These are phyloP conservation scores for Artibeus lituratus DNA, from an alignment of 2,797 vertebrate species.

Conservation along the genomic window DNA sequence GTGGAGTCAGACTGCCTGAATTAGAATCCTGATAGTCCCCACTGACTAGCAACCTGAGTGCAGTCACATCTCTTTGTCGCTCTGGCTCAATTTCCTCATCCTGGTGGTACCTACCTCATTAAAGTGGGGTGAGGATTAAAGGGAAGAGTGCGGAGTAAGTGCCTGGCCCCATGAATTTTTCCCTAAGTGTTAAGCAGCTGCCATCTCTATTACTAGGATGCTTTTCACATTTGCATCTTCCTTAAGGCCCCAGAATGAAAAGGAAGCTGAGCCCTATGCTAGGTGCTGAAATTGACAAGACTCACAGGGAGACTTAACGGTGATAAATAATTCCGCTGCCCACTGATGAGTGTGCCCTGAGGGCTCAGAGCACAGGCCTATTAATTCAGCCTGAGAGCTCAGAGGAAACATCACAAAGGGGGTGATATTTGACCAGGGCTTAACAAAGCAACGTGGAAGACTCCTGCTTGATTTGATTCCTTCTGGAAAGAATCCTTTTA, in stretches of 20 bases:
- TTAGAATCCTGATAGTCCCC: not conserved
- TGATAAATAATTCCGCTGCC: constrained; percentile 12
- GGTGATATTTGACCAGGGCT: not conserved
- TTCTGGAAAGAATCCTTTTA: constrained; percentile 14
- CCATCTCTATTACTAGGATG: not conserved
- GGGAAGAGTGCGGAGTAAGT: not conserved
- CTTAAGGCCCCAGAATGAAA: not conserved
- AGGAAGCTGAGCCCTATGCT: not conserved
- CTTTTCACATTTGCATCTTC: not conserved
- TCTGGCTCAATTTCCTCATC: not conserved
- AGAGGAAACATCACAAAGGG: constrained; percentile 26
- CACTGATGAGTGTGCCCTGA: not conserved
- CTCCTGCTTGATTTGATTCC: not conserved
- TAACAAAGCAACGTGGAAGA: not conserved
- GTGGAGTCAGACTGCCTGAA: not conserved
- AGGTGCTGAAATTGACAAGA: not conserved
- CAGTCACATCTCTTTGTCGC: not conserved
- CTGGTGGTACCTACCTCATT: not conserved
- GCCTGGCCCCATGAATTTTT: not conserved
- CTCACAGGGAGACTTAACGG: not conserved
- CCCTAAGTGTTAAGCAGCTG: not conserved
- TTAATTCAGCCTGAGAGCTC: constrained; percentile 37
- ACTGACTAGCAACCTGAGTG: not conserved
- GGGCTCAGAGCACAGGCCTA: not conserved
- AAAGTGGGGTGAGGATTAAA: not conserved